Conservation (phyloP, 1,140 invertebrate species). For the Drosophila baimaii region DNA sequence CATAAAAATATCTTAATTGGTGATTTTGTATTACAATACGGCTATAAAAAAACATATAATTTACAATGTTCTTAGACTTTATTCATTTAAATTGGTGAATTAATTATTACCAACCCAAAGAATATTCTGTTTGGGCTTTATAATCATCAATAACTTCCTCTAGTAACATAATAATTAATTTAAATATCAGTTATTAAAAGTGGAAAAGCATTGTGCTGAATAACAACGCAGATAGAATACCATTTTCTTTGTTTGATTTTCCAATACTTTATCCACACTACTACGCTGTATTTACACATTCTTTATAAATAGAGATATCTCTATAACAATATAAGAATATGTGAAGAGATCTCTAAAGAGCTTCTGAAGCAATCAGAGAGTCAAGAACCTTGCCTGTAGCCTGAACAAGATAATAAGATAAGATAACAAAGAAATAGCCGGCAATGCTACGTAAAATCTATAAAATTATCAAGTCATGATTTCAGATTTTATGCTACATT, state of each 20-base stretch:
- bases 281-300: background rate
- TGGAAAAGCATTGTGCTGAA: background rate
- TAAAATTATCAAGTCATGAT: constrained; percentile 14
- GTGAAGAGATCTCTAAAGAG: background rate
- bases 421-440: constrained; percentile 16
- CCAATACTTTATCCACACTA: background rate
- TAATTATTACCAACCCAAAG: background rate
- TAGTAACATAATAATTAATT: background rate
- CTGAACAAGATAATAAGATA: constrained; percentile 27
- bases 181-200: background rate
- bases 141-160: background rate
- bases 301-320: background rate
- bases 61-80: background rate
- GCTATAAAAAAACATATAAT: background rate
- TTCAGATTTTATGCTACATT: background rate
- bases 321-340: background rate
- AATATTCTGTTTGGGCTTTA: background rate
- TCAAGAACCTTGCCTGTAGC: constrained; percentile 4
- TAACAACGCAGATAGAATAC: background rate
- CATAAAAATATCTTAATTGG: background rate
- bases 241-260: background rate
- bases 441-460: constrained; percentile 5
- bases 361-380: background rate
- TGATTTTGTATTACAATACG: background rate
- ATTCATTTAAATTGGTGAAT: background rate